Base-by-base conservation (phyloP, 2,113 vertebrate genomes). In the Bos javanicus region DNA sequence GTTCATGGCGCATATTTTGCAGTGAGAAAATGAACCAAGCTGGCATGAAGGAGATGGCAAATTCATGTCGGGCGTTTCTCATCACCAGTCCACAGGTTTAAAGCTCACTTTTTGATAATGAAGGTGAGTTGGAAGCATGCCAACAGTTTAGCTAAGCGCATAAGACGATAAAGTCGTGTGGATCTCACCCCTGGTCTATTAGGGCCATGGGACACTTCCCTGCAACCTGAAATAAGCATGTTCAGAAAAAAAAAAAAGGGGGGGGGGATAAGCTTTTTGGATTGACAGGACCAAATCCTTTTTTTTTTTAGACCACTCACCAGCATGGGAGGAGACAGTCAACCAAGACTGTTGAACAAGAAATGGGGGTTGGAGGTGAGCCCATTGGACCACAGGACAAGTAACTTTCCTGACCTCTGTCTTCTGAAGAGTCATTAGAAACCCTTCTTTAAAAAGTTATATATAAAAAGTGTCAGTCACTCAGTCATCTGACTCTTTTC, bases 51-150 rank as follows among this genome's bases (percentile, higher is more conserved):
- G 25, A 12, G 36, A 10, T 1, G 8, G 5, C 7, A 15, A 28
- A 13, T 6, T 56, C 1, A 0, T 0, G 11, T 13, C 0, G 0
- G 1, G 5, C 2, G 1, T 46, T 48, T n/a, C n/a, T 43, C 25
- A 57, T 62, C 64, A n/a, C 48, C 1, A 0, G 0, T 48, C 48
- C 12, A 0, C 0, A 19, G 50, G 23, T 6, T 54, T 28, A 17
- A n/a, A 48, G 36, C 43, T 46, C 7, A 25, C 25, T 12, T 2
- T 3, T 7, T n/a, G 19, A 15, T n/a, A 2, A 28, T 11, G 2
- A 43, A 50, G 26, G 71, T 12, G 21, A 7, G 6, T 0, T 2
- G 21, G 5, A 78, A 43, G 16, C 19, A 50, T 0, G 6, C 13
- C 3, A 5, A 54, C 2, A 21, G 5, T 13, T 21, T 33, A 4